A percentile compares a stretch with the other conserved stretches of the same genome.
Evolutionary conservation across 2,113 vertebrate genomes (phyloP).

Genomic region (Charina bottae): DNA sequence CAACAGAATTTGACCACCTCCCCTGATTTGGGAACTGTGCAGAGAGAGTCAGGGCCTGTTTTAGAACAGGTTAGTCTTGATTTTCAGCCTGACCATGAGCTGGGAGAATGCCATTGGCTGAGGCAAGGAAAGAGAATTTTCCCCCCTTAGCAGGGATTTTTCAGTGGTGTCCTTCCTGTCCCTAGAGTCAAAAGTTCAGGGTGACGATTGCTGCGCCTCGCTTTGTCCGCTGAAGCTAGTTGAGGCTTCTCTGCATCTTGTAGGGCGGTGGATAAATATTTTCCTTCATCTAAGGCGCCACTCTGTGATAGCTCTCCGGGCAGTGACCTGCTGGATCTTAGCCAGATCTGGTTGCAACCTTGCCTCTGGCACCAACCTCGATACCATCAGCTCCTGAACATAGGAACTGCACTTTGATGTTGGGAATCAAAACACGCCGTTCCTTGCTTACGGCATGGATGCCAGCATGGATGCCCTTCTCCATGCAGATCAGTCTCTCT

Average conservation of each 20-base stretch:
- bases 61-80: no score
- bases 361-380: neutral
- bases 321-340: neutral
- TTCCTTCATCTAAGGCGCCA: neutral
- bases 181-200: neutral
- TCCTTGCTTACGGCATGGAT: neutral
- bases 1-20: no score
- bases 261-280: neutral
- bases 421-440: neutral
- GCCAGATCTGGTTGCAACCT: neutral
- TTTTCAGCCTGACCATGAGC: no score
- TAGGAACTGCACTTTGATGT: neutral
- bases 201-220: neutral
- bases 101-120: no score
- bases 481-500: neutral
- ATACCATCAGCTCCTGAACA: neutral
- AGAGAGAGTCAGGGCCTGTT: no score
- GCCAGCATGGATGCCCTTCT: neutral
- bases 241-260: neutral
- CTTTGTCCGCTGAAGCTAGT: neutral
- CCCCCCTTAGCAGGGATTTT: neutral
- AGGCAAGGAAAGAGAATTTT: no score
- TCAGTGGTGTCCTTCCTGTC: neutral
- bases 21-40: no score
- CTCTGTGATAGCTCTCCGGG: neutral